These are phyloP conservation scores for Schizopygopsis pylzovi DNA, from an alignment of 2,797 vertebrate genomes.

Conservation along the genomic window DNA sequence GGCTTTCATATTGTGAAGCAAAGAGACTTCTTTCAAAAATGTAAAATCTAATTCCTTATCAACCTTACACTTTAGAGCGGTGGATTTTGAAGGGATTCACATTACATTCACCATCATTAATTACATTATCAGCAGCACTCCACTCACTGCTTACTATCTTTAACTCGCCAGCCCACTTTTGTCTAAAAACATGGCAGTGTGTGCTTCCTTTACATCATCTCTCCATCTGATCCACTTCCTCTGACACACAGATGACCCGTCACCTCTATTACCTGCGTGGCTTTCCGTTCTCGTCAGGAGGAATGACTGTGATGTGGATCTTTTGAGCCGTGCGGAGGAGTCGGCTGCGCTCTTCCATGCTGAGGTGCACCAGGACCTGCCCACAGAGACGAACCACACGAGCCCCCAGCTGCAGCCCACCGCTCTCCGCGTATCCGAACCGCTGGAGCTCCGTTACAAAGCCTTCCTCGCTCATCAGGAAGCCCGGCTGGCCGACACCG, in stretches of 20 bases:
- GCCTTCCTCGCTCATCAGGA: constrained; percentile 87
- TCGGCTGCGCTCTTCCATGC: constrained; percentile 76
- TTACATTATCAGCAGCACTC: not conserved
- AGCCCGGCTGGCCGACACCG: constrained; percentile 88
- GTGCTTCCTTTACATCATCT: not conserved
- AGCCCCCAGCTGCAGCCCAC: constrained; percentile 85
- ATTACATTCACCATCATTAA: not conserved
- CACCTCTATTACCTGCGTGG: constrained; percentile 83
- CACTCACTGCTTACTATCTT: constrained; percentile 30
- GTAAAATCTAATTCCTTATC: not conserved
- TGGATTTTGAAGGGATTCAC: not conserved
- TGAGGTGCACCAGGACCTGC: constrained; percentile 81
- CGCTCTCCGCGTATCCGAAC: constrained; percentile 89
- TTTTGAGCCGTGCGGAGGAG: constrained; percentile 86
- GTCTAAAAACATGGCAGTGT: not conserved
- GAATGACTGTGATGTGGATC: constrained; percentile 91
- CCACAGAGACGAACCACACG: constrained; percentile 88
- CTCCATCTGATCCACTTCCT: not conserved
- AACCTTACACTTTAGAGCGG: not conserved
- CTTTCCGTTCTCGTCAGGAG: constrained; percentile 88
- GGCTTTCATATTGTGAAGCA: not conserved
- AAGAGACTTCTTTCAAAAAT: not conserved
- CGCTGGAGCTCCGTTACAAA: constrained; percentile 90
- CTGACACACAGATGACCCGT: constrained; percentile 15
- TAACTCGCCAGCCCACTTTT: constrained; percentile 22